Evolutionary conservation across 2,888 invertebrate genomes (phyloP).

Genomic region (Oscheius sp.): DNA sequence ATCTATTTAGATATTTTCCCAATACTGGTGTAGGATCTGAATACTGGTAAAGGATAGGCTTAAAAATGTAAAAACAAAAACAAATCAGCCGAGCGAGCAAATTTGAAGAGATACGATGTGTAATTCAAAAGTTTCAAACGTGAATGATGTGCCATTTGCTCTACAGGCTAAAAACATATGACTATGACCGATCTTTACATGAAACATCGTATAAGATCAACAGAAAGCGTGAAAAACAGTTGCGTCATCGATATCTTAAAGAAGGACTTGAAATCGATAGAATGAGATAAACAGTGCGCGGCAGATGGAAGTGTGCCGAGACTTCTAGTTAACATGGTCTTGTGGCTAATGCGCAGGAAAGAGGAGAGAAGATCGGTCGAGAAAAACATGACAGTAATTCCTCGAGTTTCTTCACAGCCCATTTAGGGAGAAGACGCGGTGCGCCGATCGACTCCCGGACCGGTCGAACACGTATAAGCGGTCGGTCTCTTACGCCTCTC

Average conservation of each 20-base stretch:
- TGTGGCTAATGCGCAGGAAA: background rate
- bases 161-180: no score
- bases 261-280: background rate
- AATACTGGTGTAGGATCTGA: no score
- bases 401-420: constrained; percentile 13
- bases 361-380: background rate
- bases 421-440: constrained; percentile 29
- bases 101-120: no score
- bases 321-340: background rate
- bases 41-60: no score
- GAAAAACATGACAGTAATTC: background rate
- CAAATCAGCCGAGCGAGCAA: no score
- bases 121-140: no score
- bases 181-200: background rate
- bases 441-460: constrained; percentile 38
- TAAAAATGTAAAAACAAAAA: no score
- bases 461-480: constrained; percentile 34
- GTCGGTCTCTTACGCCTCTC: constrained; percentile 28
- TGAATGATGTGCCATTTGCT: no score
- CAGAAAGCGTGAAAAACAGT: background rate
- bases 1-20: no score
- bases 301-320: background rate
- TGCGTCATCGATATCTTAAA: background rate
- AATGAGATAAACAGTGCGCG: background rate
- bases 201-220: background rate